Evolutionary conservation across 2,113 vertebrate species (phyloP).

Genomic region (Australoheros scitulus): DNA sequence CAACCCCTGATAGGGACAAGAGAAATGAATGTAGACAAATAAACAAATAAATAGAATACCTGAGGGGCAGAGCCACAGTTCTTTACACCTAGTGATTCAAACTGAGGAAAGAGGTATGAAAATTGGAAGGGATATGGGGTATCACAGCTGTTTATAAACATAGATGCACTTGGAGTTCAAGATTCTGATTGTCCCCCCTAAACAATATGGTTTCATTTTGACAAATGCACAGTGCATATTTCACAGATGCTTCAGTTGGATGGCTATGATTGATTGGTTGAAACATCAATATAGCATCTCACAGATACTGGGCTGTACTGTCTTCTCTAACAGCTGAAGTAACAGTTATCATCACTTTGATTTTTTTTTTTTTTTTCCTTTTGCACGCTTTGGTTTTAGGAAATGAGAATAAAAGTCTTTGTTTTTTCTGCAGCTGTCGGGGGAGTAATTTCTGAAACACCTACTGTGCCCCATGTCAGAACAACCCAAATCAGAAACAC

Average conservation of each 20-base stretch:
- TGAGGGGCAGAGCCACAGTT: conserved; percentile 33
- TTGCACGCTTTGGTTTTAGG: conserved; percentile 22
- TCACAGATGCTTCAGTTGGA: not conserved
- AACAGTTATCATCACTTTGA: conserved; percentile 19
- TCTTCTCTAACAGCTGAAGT: conserved; percentile 2
- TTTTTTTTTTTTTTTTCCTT: not conserved
- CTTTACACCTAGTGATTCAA: conserved; percentile 48
- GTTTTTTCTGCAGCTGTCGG: conserved; percentile 18
- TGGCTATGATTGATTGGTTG: conserved; percentile 4
- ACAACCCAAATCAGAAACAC: conserved; percentile 32
- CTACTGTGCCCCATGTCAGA: conserved; percentile 37
- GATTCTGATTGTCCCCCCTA: not conserved
- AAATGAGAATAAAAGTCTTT: conserved; percentile 35
- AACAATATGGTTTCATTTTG: not conserved
- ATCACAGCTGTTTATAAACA: conserved; percentile 1
- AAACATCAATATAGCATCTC: not conserved
- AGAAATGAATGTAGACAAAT: conserved; percentile 69
- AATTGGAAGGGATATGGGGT: conserved; percentile 2
- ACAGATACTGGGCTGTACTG: not conserved
- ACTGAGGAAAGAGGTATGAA: conserved; percentile 6
- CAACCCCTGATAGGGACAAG: conserved; percentile 38
- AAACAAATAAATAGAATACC: conserved; percentile 67
- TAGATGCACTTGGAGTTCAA: not conserved
- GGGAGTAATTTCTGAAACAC: conserved; percentile 20
- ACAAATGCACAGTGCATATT: conserved; percentile 2